A percentile compares a stretch with the other conserved stretches of the same genome.
Conservation (phyloP, 2,797 vertebrate species). For the Sebastiscus albofasciatus region DNA sequence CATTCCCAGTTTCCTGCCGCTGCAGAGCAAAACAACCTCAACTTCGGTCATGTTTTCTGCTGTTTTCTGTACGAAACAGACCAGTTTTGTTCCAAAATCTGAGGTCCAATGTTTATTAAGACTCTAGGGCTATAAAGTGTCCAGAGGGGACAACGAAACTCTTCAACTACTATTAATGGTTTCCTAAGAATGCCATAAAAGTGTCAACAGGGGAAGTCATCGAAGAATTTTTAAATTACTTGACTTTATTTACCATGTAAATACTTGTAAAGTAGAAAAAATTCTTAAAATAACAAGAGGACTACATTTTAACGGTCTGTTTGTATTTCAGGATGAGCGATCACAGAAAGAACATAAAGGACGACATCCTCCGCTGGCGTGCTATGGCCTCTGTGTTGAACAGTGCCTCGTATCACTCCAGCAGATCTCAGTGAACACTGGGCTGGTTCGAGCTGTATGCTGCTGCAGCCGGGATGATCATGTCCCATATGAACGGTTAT, state of each 20-base stretch:
- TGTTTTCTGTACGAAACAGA: too few relatives aligned
- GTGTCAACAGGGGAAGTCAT: neutral
- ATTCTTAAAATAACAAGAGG: neutral
- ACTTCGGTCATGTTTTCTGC: too few relatives aligned
- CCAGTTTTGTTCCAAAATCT: too few relatives aligned
- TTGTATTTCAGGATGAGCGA: constrained; percentile 62
- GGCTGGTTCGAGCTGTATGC: constrained; percentile 35
- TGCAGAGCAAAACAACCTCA: too few relatives aligned
- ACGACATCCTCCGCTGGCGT: neutral
- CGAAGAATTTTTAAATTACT: neutral
- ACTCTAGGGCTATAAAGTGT: too few relatives aligned
- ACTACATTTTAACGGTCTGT: constrained; percentile 1
- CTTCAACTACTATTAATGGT: neutral
- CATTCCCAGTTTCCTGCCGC: too few relatives aligned
- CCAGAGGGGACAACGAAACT: neutral
- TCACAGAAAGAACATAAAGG: constrained; percentile 9
- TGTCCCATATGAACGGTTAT: constrained; percentile 92
- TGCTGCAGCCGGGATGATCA: constrained; percentile 86
- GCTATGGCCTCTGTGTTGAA: constrained; percentile 60
- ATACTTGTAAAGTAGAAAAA: neutral
- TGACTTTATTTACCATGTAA: neutral
- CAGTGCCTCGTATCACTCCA: constrained; percentile 27
- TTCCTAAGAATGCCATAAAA: neutral
- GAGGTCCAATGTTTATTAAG: too few relatives aligned
- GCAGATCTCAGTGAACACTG: constrained; percentile 45